These are phyloP conservation scores for Agrochola circellaris DNA, from an alignment of 2,888 invertebrate species.

Conservation along the genomic window DNA sequence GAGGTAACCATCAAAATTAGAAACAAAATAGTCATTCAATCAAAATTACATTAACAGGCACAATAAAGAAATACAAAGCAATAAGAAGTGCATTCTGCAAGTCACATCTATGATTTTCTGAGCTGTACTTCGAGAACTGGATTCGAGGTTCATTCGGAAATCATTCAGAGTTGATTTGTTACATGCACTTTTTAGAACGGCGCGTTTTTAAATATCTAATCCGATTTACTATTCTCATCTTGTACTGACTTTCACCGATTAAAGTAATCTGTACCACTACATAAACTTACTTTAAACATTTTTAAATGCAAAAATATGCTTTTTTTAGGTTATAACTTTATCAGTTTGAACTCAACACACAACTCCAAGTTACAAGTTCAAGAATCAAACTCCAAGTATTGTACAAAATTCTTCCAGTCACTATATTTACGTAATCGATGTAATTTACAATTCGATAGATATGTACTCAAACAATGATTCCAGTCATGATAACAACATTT, in stretches of 20 bases:
- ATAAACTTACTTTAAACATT: slow-evolving; percentile 59
- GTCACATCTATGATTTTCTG: slow-evolving; percentile 3
- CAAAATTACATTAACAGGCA: neutral
- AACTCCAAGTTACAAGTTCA: slow-evolving; percentile 19
- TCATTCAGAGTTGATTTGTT: neutral
- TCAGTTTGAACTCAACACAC: neutral
- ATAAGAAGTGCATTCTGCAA: neutral
- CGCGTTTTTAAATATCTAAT: neutral
- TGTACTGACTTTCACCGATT: neutral
- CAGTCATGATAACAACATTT: slow-evolving; percentile 9
- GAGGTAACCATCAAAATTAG: neutral
- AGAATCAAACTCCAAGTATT: slow-evolving; percentile 16
- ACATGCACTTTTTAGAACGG: neutral
- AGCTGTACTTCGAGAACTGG: neutral
- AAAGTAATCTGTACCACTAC: neutral
- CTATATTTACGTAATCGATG: slow-evolving; percentile 42
- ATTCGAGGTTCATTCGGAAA: slow-evolving; percentile 2
- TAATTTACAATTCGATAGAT: slow-evolving; percentile 30
- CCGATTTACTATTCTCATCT: neutral
- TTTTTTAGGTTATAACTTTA: slow-evolving; percentile 23
- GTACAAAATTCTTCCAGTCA: slow-evolving; percentile 26
- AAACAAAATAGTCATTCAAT: neutral
- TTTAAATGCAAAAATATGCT: slow-evolving; percentile 2
- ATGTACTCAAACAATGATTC: neutral
- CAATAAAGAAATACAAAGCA: neutral